phyloP scores from a whole-genome alignment of 1,140 invertebrate species.

The Trichonephila clavata region DNA sequence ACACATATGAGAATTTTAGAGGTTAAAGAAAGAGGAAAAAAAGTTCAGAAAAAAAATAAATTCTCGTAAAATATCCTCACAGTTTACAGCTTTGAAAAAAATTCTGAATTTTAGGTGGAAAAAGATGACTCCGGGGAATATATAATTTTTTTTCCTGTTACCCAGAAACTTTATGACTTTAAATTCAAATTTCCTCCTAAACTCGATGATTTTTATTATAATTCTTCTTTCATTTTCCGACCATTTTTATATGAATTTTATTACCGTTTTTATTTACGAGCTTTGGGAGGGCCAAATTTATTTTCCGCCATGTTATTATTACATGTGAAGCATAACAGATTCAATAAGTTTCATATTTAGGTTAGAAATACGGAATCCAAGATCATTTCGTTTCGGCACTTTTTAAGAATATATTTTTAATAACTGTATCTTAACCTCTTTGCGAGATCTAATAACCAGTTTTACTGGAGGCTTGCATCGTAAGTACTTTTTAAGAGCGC shows the following conservation, averaged over 20 bases:
- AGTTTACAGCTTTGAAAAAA: not conserved
- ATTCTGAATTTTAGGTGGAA: not conserved
- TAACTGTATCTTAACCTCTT: conserved; percentile 28
- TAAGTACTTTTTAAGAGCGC: conserved; percentile 31
- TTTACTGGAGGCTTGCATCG: conserved; percentile 16
- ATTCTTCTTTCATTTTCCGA: not conserved
- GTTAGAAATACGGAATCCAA: conserved; percentile 21
- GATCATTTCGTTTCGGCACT: not conserved
- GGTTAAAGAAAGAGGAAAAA: not conserved
- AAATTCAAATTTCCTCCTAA: conserved; percentile 58
- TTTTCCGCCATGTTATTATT: conserved; percentile 13
- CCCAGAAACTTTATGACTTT: conserved; percentile 33
- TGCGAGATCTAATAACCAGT: conserved; percentile 17
- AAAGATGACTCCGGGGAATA: not conserved
- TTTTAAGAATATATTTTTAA: conserved; percentile 43
- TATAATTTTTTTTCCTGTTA: not conserved
- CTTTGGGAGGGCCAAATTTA: not conserved
- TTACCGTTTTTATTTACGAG: conserved; percentile 25
- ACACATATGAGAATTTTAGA: not conserved
- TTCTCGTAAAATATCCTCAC: conserved; percentile 34
- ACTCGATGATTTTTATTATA: conserved; percentile 47
- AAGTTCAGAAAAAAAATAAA: not conserved
- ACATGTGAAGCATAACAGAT: conserved; percentile 31
- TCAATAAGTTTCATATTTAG: conserved; percentile 55
- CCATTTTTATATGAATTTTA: conserved; percentile 45